Percentiles rank a stretch among this genome's conserved stretches.
Evolutionary conservation across 2,113 vertebrate species (phyloP).

Genomic region (Stegastes partitus): DNA sequence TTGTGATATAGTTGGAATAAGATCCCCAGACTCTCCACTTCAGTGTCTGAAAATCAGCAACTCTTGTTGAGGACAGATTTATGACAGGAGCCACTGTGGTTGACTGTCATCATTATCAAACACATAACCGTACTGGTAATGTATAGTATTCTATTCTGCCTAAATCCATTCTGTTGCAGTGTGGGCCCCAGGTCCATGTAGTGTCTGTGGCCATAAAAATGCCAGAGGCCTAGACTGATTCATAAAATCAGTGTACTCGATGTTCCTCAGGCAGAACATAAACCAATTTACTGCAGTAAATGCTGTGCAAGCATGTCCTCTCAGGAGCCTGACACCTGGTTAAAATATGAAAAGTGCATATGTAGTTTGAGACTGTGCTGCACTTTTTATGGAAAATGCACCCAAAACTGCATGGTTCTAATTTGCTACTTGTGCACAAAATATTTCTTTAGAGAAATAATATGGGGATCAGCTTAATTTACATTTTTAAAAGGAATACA

Average conservation of each 20-base stretch:
- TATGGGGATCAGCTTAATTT: no score
- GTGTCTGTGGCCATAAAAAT: conserved; percentile 13
- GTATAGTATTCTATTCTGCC: neutral
- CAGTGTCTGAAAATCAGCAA: conserved; percentile 15
- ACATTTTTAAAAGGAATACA: no score
- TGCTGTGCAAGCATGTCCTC: neutral
- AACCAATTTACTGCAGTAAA: neutral
- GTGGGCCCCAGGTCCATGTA: neutral
- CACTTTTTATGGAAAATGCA: neutral
- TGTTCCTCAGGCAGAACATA: neutral
- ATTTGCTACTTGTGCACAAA: no score
- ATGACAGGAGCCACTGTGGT: neutral
- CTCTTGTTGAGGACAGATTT: neutral
- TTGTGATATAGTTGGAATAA: neutral
- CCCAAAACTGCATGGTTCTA: no score
- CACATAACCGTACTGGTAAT: neutral
- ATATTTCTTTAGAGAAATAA: no score
- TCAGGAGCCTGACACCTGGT: neutral
- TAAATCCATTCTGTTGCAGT: neutral
- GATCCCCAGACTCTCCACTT: neutral
- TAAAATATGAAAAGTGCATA: neutral
- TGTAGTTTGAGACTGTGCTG: neutral
- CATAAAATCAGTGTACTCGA: neutral
- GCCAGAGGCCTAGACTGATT: neutral
- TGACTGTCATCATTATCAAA: neutral